phyloP scores from a whole-genome alignment of 2,113 vertebrate genomes.

The Scophthalmus maximus region DNA sequence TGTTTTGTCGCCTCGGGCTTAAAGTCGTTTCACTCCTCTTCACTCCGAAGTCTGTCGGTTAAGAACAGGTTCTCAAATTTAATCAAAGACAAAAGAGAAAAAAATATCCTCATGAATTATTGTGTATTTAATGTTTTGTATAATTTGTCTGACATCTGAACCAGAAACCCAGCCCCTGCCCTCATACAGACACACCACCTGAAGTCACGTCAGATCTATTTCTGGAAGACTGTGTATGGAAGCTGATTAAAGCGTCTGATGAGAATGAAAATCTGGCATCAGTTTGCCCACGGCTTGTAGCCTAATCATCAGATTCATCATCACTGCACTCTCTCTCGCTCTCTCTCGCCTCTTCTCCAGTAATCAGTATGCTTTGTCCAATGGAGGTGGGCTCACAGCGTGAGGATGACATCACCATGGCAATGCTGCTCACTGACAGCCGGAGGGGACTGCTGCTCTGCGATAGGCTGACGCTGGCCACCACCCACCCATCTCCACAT shows the following conservation, averaged over 20 bases:
- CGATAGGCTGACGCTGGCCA: slow-evolving; percentile 48
- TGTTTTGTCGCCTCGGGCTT: too few relatives aligned
- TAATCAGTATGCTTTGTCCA: slow-evolving; percentile 62
- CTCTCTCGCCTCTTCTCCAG: slow-evolving; percentile 24
- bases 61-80: background rate
- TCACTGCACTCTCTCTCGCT: slow-evolving; percentile 1
- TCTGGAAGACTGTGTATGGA: slow-evolving; percentile 4
- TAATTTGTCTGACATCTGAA: background rate
- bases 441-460: slow-evolving; percentile 22
- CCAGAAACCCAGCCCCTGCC: background rate
- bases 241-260: slow-evolving; percentile 11
- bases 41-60: background rate
- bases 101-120: background rate
- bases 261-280: slow-evolving; percentile 12
- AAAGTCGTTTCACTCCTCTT: too few relatives aligned
- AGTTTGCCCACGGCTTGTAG: slow-evolving; percentile 24
- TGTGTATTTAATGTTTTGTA: background rate
- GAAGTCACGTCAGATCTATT: slow-evolving; percentile 1
- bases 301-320: slow-evolving; percentile 56
- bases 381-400: slow-evolving; percentile 48
- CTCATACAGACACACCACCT: background rate
- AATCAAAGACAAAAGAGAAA: background rate
- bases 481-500: slow-evolving; percentile 54
- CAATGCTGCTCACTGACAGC: slow-evolving; percentile 51
- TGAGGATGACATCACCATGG: slow-evolving; percentile 67